Evolutionary conservation across 2,888 invertebrate genomes (phyloP).

Genomic region (Chloroclysta siterata): DNA sequence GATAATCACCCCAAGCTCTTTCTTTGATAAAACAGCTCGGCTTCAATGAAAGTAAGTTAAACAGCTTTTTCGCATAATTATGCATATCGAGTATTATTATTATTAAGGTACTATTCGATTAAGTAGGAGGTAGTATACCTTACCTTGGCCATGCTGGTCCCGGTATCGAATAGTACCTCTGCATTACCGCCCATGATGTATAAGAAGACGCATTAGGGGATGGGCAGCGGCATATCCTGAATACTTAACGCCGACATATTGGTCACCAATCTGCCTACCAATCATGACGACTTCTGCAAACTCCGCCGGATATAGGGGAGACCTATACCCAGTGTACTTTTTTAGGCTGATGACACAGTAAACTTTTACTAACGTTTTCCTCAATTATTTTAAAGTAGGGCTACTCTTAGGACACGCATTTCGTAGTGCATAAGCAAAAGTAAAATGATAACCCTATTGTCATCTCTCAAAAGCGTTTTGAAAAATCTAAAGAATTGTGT

Average conservation of each 20-base stretch:
- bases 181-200: too few species aligned
- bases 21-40: not conserved
- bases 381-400: not conserved
- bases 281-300: too few species aligned
- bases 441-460: slow-evolving; percentile 50
- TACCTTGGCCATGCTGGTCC: too few species aligned
- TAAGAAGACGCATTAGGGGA: too few species aligned
- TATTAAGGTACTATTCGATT: too few species aligned
- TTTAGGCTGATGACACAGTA: not conserved
- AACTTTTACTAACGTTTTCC: not conserved
- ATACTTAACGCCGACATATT: too few species aligned
- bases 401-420: not conserved
- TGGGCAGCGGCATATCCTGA: too few species aligned
- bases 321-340: not conserved
- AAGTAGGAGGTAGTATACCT: too few species aligned
- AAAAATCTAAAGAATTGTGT: slow-evolving; percentile 55
- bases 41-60: not conserved
- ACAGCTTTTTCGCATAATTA: not conserved
- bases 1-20: slow-evolving; percentile 37
- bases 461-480: slow-evolving; percentile 58
- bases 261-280: too few species aligned
- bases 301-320: too few species aligned
- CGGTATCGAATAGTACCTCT: too few species aligned
- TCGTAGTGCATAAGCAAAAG: slow-evolving; percentile 18
- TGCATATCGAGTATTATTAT: not conserved